Conservation (phyloP, 2,888 invertebrate species). For the Drepana falcataria region DNA sequence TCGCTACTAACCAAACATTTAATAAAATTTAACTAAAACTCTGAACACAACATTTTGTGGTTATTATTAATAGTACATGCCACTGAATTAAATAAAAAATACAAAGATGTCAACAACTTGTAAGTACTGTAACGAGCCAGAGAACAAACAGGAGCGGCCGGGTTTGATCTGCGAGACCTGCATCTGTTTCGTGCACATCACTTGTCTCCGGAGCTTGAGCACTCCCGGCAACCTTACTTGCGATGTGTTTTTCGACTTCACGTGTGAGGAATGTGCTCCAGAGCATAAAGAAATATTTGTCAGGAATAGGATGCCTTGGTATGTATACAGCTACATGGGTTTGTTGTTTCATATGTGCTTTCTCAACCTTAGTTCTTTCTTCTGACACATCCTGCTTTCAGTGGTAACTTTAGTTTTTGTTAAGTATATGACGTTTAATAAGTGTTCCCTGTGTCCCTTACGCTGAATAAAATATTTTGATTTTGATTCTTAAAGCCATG, state of each 20-base stretch:
- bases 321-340: constrained; percentile 17
- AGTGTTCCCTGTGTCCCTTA: too few species aligned
- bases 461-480: too few species aligned
- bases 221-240: constrained; percentile 85
- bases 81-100: not conserved
- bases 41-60: too few species aligned
- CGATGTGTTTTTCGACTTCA: constrained; percentile 87
- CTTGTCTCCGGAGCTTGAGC: constrained; percentile 81
- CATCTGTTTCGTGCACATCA: constrained; percentile 79
- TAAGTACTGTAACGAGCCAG: constrained; percentile 77
- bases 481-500: too few species aligned
- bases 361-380: too few species aligned
- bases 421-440: too few species aligned
- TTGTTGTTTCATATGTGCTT: too few species aligned
- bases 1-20: too few species aligned
- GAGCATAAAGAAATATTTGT: constrained; percentile 76
- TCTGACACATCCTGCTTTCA: too few species aligned
- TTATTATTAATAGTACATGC: too few species aligned
- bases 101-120: constrained; percentile 45
- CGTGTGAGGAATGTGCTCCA: constrained; percentile 82
- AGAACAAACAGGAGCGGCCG: constrained; percentile 77
- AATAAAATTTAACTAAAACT: too few species aligned
- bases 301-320: constrained; percentile 86
- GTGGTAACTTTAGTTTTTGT: too few species aligned
- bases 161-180: constrained; percentile 82